Conservation (phyloP, 2,797 vertebrate genomes). For the Xenopus petersii region DNA sequence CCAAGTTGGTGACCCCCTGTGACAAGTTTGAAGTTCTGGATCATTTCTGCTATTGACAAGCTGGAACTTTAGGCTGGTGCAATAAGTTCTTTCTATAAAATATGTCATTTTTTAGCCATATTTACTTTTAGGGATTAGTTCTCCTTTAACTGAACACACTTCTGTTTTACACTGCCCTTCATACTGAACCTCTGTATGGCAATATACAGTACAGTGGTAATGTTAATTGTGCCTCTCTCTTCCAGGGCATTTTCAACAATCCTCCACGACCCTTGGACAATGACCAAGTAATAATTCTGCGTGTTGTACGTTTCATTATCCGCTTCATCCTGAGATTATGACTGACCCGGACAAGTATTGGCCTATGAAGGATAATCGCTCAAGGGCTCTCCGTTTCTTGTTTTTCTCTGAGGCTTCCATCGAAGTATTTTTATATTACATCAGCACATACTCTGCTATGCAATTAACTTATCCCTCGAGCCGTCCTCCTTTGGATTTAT, state of each 20-base stretch:
- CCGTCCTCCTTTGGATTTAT: neutral
- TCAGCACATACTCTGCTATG: conserved; percentile 5
- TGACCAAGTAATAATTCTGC: conserved; percentile 62
- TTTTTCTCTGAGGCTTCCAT: conserved; percentile 1
- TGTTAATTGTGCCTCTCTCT: neutral
- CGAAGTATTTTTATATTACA: neutral
- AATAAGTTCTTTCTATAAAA: no score
- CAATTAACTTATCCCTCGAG: conserved; percentile 2
- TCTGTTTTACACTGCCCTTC: no score
- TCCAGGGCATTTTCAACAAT: conserved; percentile 26
- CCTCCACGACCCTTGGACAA: conserved; percentile 25
- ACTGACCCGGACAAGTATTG: neutral
- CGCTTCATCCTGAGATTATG: conserved; percentile 70
- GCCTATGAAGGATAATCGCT: conserved; percentile 16
- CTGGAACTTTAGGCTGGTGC: no score
- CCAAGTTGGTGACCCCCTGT: no score
- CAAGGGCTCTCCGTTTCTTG: neutral
- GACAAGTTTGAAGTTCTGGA: no score
- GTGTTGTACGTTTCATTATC: conserved; percentile 65
- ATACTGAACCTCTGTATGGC: no score
- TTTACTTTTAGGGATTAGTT: no score
- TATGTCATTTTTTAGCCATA: no score
- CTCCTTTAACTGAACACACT: no score
- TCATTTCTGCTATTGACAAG: no score
- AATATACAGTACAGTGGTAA: no score